A percentile compares a stretch with the other conserved stretches of the same genome.
phyloP scores from a whole-genome alignment of 2,888 invertebrate genomes.

The Sinodicranocentrus sp. region DNA sequence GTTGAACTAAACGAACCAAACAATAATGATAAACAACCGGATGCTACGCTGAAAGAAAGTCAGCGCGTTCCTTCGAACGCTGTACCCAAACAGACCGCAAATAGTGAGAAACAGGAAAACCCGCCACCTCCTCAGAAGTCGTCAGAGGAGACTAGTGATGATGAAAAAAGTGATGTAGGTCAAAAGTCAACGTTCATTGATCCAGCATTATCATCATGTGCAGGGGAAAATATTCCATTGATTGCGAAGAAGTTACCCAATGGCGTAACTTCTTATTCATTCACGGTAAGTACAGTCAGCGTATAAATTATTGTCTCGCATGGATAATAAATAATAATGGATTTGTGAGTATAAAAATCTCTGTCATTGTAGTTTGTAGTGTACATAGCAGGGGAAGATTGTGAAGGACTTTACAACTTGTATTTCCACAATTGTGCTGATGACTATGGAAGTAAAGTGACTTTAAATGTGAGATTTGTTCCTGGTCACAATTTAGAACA shows the following conservation, averaged over 20 bases:
- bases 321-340: background rate
- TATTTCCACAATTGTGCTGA: conserved; percentile 95
- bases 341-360: background rate
- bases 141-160: conserved; percentile 52
- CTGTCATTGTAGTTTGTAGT: conserved; percentile 85
- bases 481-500: too few species aligned
- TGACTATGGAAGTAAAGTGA: conserved; percentile 79
- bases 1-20: too few species aligned
- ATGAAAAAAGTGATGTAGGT: too few species aligned
- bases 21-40: too few species aligned
- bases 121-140: conserved; percentile 18
- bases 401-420: conserved; percentile 95
- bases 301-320: too few species aligned
- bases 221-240: conserved; percentile 44
- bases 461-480: too few species aligned
- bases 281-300: conserved; percentile 40
- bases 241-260: conserved; percentile 42
- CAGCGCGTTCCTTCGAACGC: too few species aligned
- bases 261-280: conserved; percentile 65
- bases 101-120: too few species aligned
- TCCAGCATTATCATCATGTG: conserved; percentile 26
- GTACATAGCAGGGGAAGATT: conserved; percentile 85
- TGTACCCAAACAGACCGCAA: too few species aligned
- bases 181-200: conserved; percentile 29
- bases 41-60: too few species aligned